These are phyloP conservation scores for Apamea sordens DNA, from an alignment of 2,888 invertebrate genomes.

Conservation along the genomic window DNA sequence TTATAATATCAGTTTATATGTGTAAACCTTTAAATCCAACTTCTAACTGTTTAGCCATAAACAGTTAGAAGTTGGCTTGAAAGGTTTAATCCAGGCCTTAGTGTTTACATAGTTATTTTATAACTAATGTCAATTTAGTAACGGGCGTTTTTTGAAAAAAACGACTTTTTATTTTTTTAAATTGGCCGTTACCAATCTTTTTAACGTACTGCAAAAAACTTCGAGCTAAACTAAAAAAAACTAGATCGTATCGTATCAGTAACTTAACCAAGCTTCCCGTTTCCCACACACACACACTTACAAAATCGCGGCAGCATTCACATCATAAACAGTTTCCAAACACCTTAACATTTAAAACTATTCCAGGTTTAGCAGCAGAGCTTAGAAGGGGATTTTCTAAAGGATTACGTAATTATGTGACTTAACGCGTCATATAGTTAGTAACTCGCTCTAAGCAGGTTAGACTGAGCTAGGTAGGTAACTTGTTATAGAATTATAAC, in stretches of 20 bases:
- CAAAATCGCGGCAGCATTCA: background rate
- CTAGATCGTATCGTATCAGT: background rate
- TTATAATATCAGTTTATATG: no score
- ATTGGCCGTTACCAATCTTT: background rate
- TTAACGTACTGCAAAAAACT: background rate
- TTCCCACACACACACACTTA: background rate
- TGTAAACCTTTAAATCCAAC: background rate
- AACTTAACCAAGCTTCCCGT: background rate
- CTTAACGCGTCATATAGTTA: constrained; percentile 38
- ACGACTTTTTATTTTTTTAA: no score
- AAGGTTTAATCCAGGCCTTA: background rate
- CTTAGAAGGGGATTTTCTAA: constrained; percentile 30
- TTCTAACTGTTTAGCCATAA: background rate
- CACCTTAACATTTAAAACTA: constrained; percentile 11
- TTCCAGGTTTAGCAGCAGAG: constrained; percentile 6
- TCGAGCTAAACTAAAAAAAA: background rate
- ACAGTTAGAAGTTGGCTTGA: background rate
- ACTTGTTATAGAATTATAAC: constrained; percentile 23
- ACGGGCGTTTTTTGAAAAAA: no score
- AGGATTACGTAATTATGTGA: constrained; percentile 49
- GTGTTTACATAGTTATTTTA: background rate
- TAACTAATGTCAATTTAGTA: background rate
- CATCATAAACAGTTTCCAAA: constrained; percentile 22
- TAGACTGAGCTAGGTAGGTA: constrained; percentile 10
- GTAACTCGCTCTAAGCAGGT: constrained; percentile 26